These are phyloP conservation scores for Apogon talboti DNA, from an alignment of 2,797 vertebrate species.

Conservation along the genomic window DNA sequence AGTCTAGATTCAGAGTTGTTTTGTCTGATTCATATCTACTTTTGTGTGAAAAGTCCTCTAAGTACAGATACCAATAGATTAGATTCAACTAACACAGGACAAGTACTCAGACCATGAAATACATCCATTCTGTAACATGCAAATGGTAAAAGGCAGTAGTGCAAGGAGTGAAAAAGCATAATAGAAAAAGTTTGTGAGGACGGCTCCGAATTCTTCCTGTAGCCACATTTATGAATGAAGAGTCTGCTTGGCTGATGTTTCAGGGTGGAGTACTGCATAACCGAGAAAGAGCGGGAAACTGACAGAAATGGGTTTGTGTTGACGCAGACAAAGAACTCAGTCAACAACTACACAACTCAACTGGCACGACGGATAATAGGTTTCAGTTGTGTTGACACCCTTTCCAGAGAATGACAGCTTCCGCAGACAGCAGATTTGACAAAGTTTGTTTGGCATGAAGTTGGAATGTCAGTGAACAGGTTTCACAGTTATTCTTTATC, in stretches of 20 bases:
- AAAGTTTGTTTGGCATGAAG: constrained; percentile 36
- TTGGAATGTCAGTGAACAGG: constrained; percentile 75
- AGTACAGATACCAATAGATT: too few species aligned
- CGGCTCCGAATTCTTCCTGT: background rate
- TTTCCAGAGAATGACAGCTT: constrained; percentile 24
- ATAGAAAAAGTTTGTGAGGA: constrained; percentile 10
- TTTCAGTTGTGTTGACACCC: constrained; percentile 39
- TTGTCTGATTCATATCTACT: too few species aligned
- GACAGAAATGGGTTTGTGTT: background rate
- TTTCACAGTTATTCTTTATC: constrained; percentile 53
- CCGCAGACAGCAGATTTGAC: constrained; percentile 20
- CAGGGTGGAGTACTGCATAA: constrained; percentile 16
- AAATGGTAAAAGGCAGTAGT: too few species aligned
- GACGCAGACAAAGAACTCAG: constrained; percentile 27
- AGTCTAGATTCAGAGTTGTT: too few species aligned
- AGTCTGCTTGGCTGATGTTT: constrained; percentile 27
- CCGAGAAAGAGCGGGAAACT: background rate
- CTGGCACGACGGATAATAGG: constrained; percentile 22
- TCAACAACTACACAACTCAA: constrained; percentile 5
- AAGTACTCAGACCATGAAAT: too few species aligned
- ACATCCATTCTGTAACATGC: too few species aligned
- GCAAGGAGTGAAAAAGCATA: background rate
- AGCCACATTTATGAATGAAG: constrained; percentile 43
- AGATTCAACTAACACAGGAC: too few species aligned
- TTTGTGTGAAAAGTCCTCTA: too few species aligned